Conservation (phyloP, 1,140 invertebrate genomes). For the Euwallacea similis region DNA sequence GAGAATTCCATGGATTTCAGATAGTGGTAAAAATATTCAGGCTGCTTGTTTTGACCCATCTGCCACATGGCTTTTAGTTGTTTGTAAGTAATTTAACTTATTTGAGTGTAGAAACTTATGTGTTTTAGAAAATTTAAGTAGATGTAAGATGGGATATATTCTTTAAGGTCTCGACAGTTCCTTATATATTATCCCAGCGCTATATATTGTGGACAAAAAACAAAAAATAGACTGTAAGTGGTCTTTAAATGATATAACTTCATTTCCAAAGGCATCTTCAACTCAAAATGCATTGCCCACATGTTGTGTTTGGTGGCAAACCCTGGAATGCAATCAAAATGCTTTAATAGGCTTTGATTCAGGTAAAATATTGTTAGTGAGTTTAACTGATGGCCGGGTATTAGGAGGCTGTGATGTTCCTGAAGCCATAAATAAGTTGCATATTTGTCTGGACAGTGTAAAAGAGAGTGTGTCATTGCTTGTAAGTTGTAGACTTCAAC, state of each 20-base stretch:
- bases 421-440: slow-evolving; percentile 61
- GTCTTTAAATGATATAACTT: slow-evolving; percentile 60
- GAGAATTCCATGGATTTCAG: slow-evolving; percentile 68
- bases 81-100: slow-evolving; percentile 55
- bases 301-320: slow-evolving; percentile 73
- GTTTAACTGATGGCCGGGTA: slow-evolving; percentile 67
- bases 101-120: neutral
- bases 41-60: slow-evolving; percentile 70
- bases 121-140: slow-evolving; percentile 6
- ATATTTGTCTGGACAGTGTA: slow-evolving; percentile 69
- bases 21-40: slow-evolving; percentile 61
- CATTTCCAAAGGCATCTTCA: slow-evolving; percentile 57
- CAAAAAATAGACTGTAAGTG: slow-evolving; percentile 61
- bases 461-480: slow-evolving; percentile 68
- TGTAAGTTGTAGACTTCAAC: slow-evolving; percentile 54
- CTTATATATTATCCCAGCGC: slow-evolving; percentile 64
- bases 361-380: slow-evolving; percentile 71
- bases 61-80: slow-evolving; percentile 68
- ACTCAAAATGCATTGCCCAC: slow-evolving; percentile 59
- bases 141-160: neutral
- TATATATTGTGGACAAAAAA: slow-evolving; percentile 60
- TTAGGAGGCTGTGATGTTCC: slow-evolving; percentile 66
- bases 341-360: slow-evolving; percentile 72
- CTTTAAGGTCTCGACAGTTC: slow-evolving; percentile 58
- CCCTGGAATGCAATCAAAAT: slow-evolving; percentile 62